phyloP scores from a whole-genome alignment of 1,140 invertebrate genomes.

The Leptinotarsa lineolata region DNA sequence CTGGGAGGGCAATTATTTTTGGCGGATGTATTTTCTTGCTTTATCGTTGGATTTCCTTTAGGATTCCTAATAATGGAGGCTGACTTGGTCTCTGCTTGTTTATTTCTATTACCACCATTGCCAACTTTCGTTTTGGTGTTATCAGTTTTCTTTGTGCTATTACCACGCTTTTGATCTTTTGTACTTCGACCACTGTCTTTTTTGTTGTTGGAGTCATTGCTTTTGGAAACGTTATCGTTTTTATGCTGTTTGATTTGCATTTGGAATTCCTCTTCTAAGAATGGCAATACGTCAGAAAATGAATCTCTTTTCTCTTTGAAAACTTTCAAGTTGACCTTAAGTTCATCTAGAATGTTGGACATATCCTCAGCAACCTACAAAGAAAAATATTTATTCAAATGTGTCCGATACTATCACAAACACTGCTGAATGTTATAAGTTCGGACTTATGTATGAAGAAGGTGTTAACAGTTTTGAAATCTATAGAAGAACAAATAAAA shows the following conservation, averaged over 20 bases:
- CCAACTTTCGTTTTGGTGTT: background rate
- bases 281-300: conserved; percentile 14
- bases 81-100: too few species aligned
- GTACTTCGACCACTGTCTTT: background rate
- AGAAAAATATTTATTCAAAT: background rate
- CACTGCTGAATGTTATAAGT: too few species aligned
- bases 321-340: background rate
- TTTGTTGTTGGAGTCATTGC: background rate
- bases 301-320: conserved; percentile 9
- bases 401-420: too few species aligned
- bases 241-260: conserved; percentile 1
- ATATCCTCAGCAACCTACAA: conserved; percentile 8
- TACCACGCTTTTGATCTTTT: background rate
- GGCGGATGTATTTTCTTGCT: too few species aligned
- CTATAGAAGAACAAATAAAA: too few species aligned
- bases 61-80: too few species aligned
- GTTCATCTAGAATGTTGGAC: conserved; percentile 16
- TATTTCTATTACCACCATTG: too few species aligned
- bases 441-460: too few species aligned
- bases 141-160: background rate
- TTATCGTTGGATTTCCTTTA: too few species aligned
- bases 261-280: background rate
- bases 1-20: too few species aligned
- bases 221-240: background rate
- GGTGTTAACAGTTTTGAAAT: too few species aligned